Base-by-base conservation (phyloP, 23 tunicate genomes). In the Pegea sp. region DNA sequence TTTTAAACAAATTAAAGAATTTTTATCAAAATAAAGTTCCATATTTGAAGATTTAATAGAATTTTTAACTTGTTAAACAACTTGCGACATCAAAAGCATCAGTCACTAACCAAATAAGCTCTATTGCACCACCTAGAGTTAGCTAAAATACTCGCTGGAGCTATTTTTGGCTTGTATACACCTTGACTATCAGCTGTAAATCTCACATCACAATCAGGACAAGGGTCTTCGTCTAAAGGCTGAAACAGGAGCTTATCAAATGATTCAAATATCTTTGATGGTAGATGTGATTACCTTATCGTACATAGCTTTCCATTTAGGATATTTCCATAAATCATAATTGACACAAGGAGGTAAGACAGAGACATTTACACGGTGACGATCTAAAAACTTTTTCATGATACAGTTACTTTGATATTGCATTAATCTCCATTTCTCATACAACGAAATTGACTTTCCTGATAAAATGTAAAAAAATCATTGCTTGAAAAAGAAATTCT, bases 161-260 rank as follows among this genome's bases (percentile, higher is more conserved):
- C 95, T 31, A 84, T 72, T 44, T 84, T 84, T 31, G 95, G 75
- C 22, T 62, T 67, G 59, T 84, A 84, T 26, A 58, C 60, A 16
- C 95, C 84, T 26, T 84, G 72, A 4, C 69, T 22, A 59, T 73
- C 76, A 16, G 95, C 70, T 18, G 66, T 68, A 31, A 91, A 91
- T 54, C 99, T 30, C 13, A 91, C 99, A 57, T 91, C 99, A 48
- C 99, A 91, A 48, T 91, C 99, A 16, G 99, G 99, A 62, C 99
- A 91, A 16, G 99, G 99, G 44, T 91, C 99, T 60, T 91, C 99
- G 42, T 91, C 99, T 57, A 91, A 56, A 2, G 99, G 99, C 90
- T 91, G 52, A 26, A 52, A 24, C 63, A 54, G n/a, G n/a, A n/a
- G n/a, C n/a, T n/a, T n/a, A n/a, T n/a, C n/a, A n/a, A n/a, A 64